Evolutionary conservation across 2,888 invertebrate genomes (phyloP), one percentile per base, ranked within the genome.

Genomic region (Ctena decussata): DNA sequence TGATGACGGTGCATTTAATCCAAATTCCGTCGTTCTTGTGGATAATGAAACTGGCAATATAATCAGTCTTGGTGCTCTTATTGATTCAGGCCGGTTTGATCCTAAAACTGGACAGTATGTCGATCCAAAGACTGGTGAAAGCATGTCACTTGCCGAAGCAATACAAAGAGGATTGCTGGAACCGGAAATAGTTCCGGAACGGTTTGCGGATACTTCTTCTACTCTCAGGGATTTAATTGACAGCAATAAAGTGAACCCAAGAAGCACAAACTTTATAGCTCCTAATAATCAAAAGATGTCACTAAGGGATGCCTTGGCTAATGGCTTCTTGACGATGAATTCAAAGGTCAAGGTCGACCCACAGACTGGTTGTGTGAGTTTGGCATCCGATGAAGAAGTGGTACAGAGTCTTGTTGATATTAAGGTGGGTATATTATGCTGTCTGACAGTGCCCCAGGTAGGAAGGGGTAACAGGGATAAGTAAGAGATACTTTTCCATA

Each of bases 151-250:
- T 79, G 97, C 94, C 89, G 96, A 98, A 93, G 98, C 98, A 21
- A 97, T 98, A 0, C 98, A 98, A 94, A 96, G 98, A 95, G 98
- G 98, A 0, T 84, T 94, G 30, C 89, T 95, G 65, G 89, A 89
- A 6, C 91, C 95, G 1, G 84, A 85, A n/a, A 90, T 95, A n/a
- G 89, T 92, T 35, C 91, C 92, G 0, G 93, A 92, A 37, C 86
- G 88, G 30, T 93, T 93, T 85, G 91, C 94, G 32, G 94, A 94
- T 84, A 92, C 92, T 41, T 91, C 93, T 6, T 86, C 91, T 39
- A 89, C 93, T 18, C 82, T 95, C 32, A 90, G 94, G 73, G 94
- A 94, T 44, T 86, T 95, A 57, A 92, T 95, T 74, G 94, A 94
- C 75, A 84, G 88, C 35, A 92, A 93, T 12, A 93, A 93, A 83